Evolutionary conservation across 2,113 vertebrate genomes (phyloP).

Genomic region (Urocynchramus pylzowi): DNA sequence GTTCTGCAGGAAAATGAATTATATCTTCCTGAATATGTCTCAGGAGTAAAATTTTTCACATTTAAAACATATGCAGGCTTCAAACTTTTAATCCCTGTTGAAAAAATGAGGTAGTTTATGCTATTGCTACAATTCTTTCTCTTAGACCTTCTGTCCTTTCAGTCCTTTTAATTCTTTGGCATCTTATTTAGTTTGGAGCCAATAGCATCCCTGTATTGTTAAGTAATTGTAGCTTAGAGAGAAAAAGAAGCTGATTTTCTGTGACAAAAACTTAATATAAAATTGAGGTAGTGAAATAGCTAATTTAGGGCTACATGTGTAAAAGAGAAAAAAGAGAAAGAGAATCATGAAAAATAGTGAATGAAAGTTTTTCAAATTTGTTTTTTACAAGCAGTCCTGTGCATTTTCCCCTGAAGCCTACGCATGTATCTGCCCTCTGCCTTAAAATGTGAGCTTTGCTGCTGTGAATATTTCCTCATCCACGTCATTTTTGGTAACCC

Average conservation of each 20-base stretch:
- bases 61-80: constrained; percentile 41
- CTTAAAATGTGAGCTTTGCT: background rate
- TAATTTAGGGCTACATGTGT: background rate
- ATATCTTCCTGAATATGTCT: constrained; percentile 48
- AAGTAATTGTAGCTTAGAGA: background rate
- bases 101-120: constrained; percentile 6
- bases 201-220: background rate
- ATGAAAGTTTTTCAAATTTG: background rate
- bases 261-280: constrained; percentile 15
- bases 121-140: background rate
- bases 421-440: background rate
- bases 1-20: constrained; percentile 52
- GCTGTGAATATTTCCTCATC: background rate
- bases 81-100: constrained; percentile 44
- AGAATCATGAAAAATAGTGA: background rate
- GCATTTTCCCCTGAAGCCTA: background rate
- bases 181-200: background rate
- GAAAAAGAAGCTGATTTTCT: constrained; percentile 42
- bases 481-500: background rate
- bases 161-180: background rate
- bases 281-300: background rate
- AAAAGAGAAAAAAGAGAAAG: background rate
- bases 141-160: background rate
- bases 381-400: background rate
- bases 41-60: constrained; percentile 50